Base-by-base conservation (phyloP, 2,113 vertebrate species). In the Rhodinocichla rosea region DNA sequence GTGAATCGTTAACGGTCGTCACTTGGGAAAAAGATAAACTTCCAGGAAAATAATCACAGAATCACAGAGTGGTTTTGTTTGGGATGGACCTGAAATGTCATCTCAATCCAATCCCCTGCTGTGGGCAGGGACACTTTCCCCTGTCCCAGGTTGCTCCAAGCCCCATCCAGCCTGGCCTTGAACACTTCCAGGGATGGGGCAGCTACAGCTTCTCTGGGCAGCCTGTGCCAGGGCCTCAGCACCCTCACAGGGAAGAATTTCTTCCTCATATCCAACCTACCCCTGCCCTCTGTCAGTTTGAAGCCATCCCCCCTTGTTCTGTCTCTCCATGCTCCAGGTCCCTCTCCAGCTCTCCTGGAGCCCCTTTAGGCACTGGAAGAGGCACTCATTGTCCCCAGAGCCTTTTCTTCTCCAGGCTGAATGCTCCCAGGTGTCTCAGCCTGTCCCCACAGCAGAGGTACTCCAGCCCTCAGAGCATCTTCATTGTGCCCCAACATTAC, bases 221-320 rank as follows among this genome's bases (percentile, higher is more conserved):
- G 0, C 26, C 30, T 47, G 32, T 69, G 21, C 63, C 35, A 63
- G 18, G 4, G 35, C 8, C 6, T 33, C 4, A 4, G 2, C 1
- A 32, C 4, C 8, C 30, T 37, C 21, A 55, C 30, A 35, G 22
- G 3, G 7, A 42, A 3, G 30, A 55, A 40, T 52, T 75, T 39
- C 23, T 53, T 83, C n/a, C 39, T 14, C 32, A 40, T 27, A 35
- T 15, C n/a, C 21, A 30, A 16, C 7, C 21, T 49, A 13, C 1
- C 11, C 7, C 47, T 24, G n/a, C 35, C 15, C 26, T 83, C 26
- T 69, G 55, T 19, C 63, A 27, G 21, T 47, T 7, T 62, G 55
- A 49, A 76, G 79, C 47, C n/a, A 32, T 69, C 69, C 7, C 10
- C 11, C 14, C 11, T 30, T 55, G 21, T 55, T 27, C 40, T 55